Evolutionary conservation across 2,888 invertebrate species (phyloP).

Genomic region (Troilus luridus): DNA sequence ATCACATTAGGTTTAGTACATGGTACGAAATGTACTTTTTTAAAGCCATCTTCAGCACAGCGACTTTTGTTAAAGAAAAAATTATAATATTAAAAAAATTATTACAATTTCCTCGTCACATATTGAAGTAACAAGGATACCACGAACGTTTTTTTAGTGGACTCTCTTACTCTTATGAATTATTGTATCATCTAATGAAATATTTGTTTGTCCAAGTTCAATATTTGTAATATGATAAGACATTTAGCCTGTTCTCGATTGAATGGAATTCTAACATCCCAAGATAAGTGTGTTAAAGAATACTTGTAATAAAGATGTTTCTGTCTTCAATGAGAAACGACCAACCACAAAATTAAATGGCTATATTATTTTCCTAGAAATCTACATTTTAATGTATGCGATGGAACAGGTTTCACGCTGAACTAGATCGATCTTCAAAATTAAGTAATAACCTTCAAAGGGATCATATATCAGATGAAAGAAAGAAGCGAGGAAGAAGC

Average conservation of each 20-base stretch:
- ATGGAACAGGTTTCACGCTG: not conserved
- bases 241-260: not conserved
- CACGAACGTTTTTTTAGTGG: no score
- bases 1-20: no score
- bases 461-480: not conserved
- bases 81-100: no score
- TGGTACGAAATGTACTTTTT: no score
- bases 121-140: no score
- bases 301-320: not conserved
- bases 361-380: not conserved
- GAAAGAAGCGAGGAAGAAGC: constrained; percentile 1
- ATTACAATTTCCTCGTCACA: no score
- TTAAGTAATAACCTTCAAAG: constrained; percentile 12
- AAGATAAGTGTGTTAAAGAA: not conserved
- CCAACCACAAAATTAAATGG: not conserved
- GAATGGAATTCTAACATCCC: not conserved
- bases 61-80: no score
- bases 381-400: not conserved
- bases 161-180: no score
- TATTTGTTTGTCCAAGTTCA: not conserved
- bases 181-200: no score
- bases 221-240: not conserved
- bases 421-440: not conserved
- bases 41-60: no score
- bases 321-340: not conserved